phyloP scores from a whole-genome alignment of 2,888 invertebrate species.

The Gasteruption jaculator region DNA sequence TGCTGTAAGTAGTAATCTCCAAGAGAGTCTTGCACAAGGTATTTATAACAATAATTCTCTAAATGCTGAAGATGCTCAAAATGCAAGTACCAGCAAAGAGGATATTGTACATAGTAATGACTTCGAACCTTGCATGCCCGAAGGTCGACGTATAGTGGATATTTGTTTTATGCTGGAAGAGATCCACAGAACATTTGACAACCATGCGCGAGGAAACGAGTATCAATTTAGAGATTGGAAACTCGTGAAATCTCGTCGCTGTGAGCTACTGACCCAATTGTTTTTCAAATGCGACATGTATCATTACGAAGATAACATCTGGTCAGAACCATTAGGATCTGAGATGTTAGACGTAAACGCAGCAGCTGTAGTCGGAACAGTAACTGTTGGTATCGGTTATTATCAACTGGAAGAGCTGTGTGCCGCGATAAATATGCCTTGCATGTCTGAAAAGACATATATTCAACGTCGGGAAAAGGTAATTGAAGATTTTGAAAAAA shows the following conservation, averaged over 20 bases:
- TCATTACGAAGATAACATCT: background rate
- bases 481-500: constrained; percentile 8
- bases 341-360: no score
- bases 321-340: constrained; percentile 1
- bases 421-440: constrained; percentile 20
- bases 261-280: constrained; percentile 5
- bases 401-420: constrained; percentile 22
- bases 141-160: constrained; percentile 7
- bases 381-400: constrained; percentile 23
- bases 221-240: no score
- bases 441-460: constrained; percentile 16
- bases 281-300: constrained; percentile 12
- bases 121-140: no score
- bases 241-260: no score
- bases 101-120: no score
- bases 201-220: background rate
- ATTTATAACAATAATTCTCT: no score
- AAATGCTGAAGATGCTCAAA: no score
- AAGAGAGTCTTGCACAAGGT: no score
- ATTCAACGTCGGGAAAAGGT: constrained; percentile 11
- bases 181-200: no score
- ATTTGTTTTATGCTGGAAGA: background rate
- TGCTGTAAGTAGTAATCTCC: no score
- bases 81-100: no score
- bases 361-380: constrained; percentile 21